These are phyloP conservation scores for Dynastes tityus DNA, from an alignment of 2,888 invertebrate species.

Conservation along the genomic window DNA sequence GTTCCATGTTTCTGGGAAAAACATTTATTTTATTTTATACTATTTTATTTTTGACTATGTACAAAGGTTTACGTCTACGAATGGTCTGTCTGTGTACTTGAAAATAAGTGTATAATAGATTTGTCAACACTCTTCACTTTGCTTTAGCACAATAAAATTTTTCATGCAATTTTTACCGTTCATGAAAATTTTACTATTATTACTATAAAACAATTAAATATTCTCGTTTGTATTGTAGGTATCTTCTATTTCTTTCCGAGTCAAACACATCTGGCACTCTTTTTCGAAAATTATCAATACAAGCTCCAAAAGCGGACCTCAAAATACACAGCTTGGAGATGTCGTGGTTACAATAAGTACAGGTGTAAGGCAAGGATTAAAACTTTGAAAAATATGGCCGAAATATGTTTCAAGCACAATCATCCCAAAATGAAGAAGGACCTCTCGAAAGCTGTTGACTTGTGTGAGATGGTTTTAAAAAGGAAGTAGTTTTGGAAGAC, in stretches of 20 bases:
- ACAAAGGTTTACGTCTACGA: no score
- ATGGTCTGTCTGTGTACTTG: no score
- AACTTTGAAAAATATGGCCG: slow-evolving; percentile 39
- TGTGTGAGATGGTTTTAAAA: no score
- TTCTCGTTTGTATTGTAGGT: slow-evolving; percentile 2
- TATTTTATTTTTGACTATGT: no score
- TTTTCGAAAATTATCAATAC: not conserved
- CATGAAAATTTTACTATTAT: no score
- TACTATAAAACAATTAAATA: not conserved
- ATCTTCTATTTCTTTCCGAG: not conserved
- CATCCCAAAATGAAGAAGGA: not conserved
- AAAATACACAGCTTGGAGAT: slow-evolving; percentile 62
- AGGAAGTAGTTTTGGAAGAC: no score
- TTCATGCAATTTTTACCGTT: no score
- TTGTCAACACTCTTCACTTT: no score
- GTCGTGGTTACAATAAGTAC: slow-evolving; percentile 58
- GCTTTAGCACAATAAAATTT: no score
- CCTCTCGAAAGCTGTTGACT: not conserved
- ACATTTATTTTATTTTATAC: no score
- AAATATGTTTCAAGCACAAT: not conserved
- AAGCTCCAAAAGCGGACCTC: slow-evolving; percentile 42
- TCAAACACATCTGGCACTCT: not conserved
- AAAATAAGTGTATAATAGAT: no score
- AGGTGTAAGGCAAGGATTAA: slow-evolving; percentile 56
- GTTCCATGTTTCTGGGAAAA: no score